Conservation (phyloP, 92 coral and sea anemone genomes). For the Bergia sp. region DNA sequence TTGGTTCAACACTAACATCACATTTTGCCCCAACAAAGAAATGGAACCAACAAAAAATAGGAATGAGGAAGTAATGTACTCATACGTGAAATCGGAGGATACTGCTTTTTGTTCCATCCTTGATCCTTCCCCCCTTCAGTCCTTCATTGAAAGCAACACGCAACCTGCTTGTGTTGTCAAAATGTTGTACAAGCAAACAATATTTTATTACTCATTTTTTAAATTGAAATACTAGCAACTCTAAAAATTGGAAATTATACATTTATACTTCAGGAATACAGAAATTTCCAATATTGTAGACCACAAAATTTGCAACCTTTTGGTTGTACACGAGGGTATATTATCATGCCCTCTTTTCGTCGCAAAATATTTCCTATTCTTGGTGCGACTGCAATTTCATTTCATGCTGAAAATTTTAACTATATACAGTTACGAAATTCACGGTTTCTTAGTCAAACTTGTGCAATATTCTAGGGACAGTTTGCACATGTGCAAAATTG, state of each 20-base stretch:
- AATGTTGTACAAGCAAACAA: too few relatives aligned
- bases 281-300: neutral
- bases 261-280: neutral
- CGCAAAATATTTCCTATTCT: slow-evolving; percentile 6
- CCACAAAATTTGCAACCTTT: neutral
- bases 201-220: neutral
- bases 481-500: neutral
- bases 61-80: too few relatives aligned
- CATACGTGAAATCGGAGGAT: too few relatives aligned
- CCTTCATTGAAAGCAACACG: too few relatives aligned
- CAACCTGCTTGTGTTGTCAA: too few relatives aligned
- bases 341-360: neutral
- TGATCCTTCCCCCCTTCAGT: too few relatives aligned
- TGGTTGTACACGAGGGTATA: neutral
- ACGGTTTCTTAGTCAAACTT: neutral
- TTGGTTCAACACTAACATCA: too few relatives aligned
- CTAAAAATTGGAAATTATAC: neutral
- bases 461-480: neutral
- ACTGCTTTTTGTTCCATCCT: too few relatives aligned
- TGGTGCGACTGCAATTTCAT: neutral
- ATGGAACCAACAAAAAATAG: too few relatives aligned
- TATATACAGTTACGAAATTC: slow-evolving; percentile 3
- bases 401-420: neutral
- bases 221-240: neutral
- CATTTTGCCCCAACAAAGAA: too few relatives aligned